Base-by-base conservation (phyloP, 2,888 invertebrate species). In the Ormyrus rosae region DNA sequence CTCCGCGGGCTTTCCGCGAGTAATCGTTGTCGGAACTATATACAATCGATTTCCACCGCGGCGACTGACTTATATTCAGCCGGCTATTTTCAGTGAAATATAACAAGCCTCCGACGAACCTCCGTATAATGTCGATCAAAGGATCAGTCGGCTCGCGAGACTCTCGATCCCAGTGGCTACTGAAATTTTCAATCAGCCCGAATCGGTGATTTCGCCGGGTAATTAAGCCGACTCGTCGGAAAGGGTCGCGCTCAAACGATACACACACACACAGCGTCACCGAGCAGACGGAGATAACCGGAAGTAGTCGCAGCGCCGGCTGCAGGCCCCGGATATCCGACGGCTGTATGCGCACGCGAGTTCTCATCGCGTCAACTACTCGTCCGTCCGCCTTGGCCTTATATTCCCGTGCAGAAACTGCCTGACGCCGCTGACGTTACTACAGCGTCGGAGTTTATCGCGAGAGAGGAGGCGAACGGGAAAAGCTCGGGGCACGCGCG, bases 131-230 rank as follows among this genome's bases (percentile, higher is more conserved):
- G 63, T 72, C 72, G 63, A 72, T 72, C 72, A 72, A 53, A 72
- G 19, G 45, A 50, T 53, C 34, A 45, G 63, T 8, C 45, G 6
- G 53, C 55, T 6, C 10, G 10, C 10, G 34, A 56, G 45, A 72
- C 45, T 67, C 34, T 4, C 65, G 34, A 56, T 74, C 58, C 50
- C 11, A 13, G 6, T 6, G 11, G 74, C 6, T 76, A 63, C 46
- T 68, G 61, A 67, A 68, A 68, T 68, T 67, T 75, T 75, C 75
- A 75, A 75, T 75, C 75, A 75, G 34, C 61, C 46, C 68, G 53
- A 68, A 68, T 68, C 53, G 75, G 13, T 61, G 50, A 61, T 75
- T 75, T 63, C 72, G 70, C 50, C 75, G 67, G 46, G 69, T 58
- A 65, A 68, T 60, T 4, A 5, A 51, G 50, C 51, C 51, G 6